Conservation (phyloP, 1,140 invertebrate species). For the Lordiphosa stackelbergi region DNA sequence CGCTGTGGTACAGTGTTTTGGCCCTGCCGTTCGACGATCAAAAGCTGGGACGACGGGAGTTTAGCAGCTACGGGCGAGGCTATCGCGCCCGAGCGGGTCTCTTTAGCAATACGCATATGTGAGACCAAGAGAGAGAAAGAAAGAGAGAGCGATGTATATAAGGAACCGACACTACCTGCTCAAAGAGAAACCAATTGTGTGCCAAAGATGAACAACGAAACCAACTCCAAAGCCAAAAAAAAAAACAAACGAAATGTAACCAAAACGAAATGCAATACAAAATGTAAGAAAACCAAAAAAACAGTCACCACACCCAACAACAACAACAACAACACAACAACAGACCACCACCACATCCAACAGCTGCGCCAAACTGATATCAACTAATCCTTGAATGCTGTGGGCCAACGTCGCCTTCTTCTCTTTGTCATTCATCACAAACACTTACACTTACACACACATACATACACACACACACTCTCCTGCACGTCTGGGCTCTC, state of each 20-base stretch:
- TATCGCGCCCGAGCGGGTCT: constrained; percentile 87
- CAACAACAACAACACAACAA: constrained; percentile 9
- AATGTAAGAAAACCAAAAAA: constrained; percentile 36
- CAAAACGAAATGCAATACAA: constrained; percentile 3
- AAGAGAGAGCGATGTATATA: constrained; percentile 19
- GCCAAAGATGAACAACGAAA: constrained; percentile 54
- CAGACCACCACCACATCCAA: constrained; percentile 18
- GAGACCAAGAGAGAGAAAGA: not conserved
- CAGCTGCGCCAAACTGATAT: constrained; percentile 3
- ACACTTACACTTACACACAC: too few species aligned
- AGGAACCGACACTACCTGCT: constrained; percentile 27
- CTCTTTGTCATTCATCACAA: too few species aligned
- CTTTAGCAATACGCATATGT: constrained; percentile 82
- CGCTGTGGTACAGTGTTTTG: constrained; percentile 90
- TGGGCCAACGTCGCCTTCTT: constrained; percentile 38
- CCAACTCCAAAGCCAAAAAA: constrained; percentile 12
- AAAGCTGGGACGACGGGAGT: constrained; percentile 89
- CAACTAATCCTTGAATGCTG: constrained; percentile 36
- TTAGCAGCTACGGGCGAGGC: constrained; percentile 82
- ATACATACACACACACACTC: constrained; percentile 3
- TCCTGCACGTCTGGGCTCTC: constrained; percentile 28
- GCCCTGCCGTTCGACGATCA: constrained; percentile 94
- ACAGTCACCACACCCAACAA: constrained; percentile 18
- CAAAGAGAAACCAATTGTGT: constrained; percentile 38
- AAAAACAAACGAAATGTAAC: constrained; percentile 3